Conservation (phyloP, 2,113 vertebrate species). For the Oxygymnocypris stewartii region DNA sequence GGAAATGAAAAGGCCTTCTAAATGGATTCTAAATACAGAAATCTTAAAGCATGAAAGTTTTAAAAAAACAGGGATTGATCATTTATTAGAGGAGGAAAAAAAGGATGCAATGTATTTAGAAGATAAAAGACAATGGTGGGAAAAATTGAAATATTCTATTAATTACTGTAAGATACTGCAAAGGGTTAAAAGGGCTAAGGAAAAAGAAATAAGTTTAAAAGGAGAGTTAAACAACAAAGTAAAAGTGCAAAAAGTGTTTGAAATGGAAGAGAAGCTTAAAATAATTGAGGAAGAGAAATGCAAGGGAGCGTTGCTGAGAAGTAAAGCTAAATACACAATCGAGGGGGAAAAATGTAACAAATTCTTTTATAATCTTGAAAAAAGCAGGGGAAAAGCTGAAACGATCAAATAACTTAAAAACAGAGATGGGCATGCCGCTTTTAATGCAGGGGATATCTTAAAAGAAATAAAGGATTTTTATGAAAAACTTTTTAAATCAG, state of each 20-base stretch:
- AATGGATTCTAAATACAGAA: background rate
- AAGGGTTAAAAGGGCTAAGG: background rate
- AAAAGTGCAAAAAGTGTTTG: background rate
- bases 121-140: slow-evolving; percentile 15
- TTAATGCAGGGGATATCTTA: background rate
- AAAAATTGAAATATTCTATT: background rate
- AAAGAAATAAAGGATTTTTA: background rate
- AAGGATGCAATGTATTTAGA: background rate
- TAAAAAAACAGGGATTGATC: background rate
- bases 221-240: background rate
- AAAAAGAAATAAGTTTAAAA: background rate
- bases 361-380: background rate
- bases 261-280: background rate
- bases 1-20: background rate
- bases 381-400: background rate
- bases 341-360: background rate
- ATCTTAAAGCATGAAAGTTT: background rate
- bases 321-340: background rate
- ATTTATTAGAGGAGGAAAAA: background rate
- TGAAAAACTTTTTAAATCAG: background rate
- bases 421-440: background rate
- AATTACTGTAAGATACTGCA: background rate
- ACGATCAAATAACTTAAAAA: background rate
- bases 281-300: background rate
- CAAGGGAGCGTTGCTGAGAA: background rate